phyloP scores from a whole-genome alignment of 1,140 invertebrate genomes.

The Leptopilina boulardi region DNA sequence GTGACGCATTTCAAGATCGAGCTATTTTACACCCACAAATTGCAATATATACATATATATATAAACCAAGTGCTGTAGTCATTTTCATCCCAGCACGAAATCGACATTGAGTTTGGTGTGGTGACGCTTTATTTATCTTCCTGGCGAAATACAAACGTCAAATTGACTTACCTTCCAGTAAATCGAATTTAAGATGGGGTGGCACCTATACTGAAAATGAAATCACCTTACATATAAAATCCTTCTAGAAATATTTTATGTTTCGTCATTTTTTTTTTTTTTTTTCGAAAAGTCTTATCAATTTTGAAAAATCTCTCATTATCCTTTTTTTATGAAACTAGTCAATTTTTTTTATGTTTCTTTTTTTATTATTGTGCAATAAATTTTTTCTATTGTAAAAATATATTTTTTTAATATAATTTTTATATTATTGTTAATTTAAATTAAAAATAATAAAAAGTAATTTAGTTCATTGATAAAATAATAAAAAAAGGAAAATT shows the following conservation, averaged over 20 bases:
- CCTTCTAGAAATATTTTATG: constrained; percentile 7
- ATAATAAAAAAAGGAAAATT: no score
- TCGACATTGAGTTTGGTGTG: constrained; percentile 7
- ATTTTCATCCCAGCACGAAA: background rate
- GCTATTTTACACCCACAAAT: background rate
- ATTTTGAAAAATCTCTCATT: background rate
- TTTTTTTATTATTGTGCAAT: no score
- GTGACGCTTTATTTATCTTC: constrained; percentile 21
- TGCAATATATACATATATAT: background rate
- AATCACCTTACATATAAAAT: background rate
- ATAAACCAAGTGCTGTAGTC: background rate
- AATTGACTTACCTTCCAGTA: constrained; percentile 10
- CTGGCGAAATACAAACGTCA: constrained; percentile 11
- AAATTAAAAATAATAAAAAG: no score
- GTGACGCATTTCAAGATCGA: background rate
- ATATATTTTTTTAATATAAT: no score
- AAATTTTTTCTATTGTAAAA: no score
- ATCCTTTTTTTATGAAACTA: background rate
- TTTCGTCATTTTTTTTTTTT: background rate
- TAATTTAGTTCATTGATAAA: no score
- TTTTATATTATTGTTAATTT: no score
- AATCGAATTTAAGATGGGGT: constrained; percentile 14
- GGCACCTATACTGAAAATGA: background rate
- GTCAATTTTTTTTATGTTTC: no score
- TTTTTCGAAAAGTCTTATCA: background rate